Base-by-base conservation (phyloP, 2,113 vertebrate species). In the Meleagris gallopavo region DNA sequence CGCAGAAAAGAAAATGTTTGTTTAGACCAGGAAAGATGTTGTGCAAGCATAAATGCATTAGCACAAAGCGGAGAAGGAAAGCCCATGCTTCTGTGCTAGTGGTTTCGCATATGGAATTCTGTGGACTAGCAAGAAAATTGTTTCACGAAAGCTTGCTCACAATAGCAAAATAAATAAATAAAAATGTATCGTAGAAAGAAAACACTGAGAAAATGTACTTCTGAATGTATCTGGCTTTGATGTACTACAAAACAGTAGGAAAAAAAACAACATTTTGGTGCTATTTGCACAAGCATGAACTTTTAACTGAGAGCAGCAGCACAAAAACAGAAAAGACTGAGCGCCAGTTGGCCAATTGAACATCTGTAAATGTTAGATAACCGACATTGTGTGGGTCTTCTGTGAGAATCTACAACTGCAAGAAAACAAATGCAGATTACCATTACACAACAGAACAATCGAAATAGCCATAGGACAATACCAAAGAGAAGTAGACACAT, bases 281-380 rank as follows among this genome's bases (percentile, higher is more conserved):
- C 69, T 1, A 18, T 95, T 96, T 90, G 81, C 89, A 93, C 83
- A 92, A 90, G 74, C 27, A 4, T 79, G 90, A 95, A 88, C 80
- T 96, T 93, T 69, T 77, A 74, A 92, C 58, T 48, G 62, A 88
- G 70, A 76, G 71, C 79, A 77, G 79, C 36, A 83, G 54, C 75
- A 66, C 64, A 80, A 62, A 89, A 73, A 57, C 48, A 66, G 67
- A 46, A 11, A 65, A 78, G 30, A n/a, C 8, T 90, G 76, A 84
- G 69, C 75, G 57, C 32, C 83, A 92, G 81, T 66, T 82, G 81
- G 70, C 57, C 77, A 70, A 76, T 27, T 83, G 43, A 89, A 58
- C 70, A 72, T 64, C 83, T 73, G 62, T 82, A 86, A 88, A 89
- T 84, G 22, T 30, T 88, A 64, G 61, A 66, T 69, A 88, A 55